Evolutionary conservation across 2,888 invertebrate genomes (phyloP).

Genomic region (Stenchaetothrips biformis): DNA sequence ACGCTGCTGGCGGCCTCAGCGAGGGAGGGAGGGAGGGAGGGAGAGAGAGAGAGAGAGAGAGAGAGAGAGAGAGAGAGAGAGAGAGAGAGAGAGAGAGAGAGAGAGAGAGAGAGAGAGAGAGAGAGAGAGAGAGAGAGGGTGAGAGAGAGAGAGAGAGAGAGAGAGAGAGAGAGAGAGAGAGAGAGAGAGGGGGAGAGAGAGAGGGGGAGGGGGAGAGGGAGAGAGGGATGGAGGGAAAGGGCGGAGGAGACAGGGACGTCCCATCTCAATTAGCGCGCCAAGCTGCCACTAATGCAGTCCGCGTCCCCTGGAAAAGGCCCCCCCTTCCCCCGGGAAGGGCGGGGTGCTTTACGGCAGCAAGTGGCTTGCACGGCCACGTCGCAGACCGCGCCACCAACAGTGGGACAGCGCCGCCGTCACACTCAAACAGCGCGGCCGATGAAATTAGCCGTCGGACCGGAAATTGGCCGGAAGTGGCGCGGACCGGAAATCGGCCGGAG

Average conservation of each 20-base stretch:
- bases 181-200: conserved; percentile 29
- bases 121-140: conserved; percentile 23
- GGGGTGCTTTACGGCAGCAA: too few species aligned
- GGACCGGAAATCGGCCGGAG: too few species aligned
- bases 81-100: conserved; percentile 30
- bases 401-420: too few species aligned
- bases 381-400: too few species aligned
- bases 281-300: too few species aligned
- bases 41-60: conserved; percentile 28
- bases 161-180: conserved; percentile 29
- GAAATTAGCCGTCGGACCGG: too few species aligned
- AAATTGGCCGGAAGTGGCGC: too few species aligned
- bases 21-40: conserved; percentile 10
- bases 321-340: too few species aligned
- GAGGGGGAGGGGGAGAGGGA: conserved; percentile 5
- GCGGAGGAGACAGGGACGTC: conserved; percentile 27
- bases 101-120: conserved; percentile 27
- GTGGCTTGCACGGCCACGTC: too few species aligned
- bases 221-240: conserved; percentile 26
- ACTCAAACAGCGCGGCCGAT: too few species aligned
- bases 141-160: conserved; percentile 26
- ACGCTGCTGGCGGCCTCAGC: not conserved
- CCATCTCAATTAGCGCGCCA: too few species aligned
- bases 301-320: too few species aligned
- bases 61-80: conserved; percentile 29